Evolutionary conservation across 2,888 invertebrate genomes (phyloP), one percentile per base, ranked within the genome.

Genomic region (Caenorhabditis sp.): DNA sequence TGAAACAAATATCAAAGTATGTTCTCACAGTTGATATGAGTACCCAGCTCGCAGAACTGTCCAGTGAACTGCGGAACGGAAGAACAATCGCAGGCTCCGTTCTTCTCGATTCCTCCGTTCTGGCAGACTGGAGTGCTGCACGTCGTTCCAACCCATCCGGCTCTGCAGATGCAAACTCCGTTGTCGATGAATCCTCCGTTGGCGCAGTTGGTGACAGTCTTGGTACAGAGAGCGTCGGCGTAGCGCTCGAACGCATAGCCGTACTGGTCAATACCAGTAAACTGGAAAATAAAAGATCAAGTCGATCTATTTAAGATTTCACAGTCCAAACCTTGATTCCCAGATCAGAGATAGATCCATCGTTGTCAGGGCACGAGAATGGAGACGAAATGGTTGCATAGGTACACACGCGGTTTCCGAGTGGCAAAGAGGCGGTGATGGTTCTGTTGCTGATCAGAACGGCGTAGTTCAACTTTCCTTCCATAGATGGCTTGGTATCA

Each of bases 161-260:
- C 75, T 13, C 73, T 75, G 61, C 86, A 86, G n/a, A 82, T 68
- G 58, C 86, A 86, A 11, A 56, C 58, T 35, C 86, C 86, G 63
- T 85, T 80, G 70, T 79, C 59, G 6, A 56, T 13, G 72, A 79
- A 82, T 27, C 86, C 86, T 15, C 77, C 83, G 45, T 86, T 86
- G 32, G 37, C 22, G 68, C 86, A 86, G 15, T 24, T 39, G 11
- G 48, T 56, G 1, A 80, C 66, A 52, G 75, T 53, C 50, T 75
- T 83, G 22, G 74, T 65, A 73, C 86, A 86, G 9, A 78, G 55
- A 2, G 85, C 56, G 37, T 79, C 78, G 3, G 72, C 41, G 26
- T 79, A 81, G 26, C 86, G 76, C 52, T 86, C 83, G 59, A 86
- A 86, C 9, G 85, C 66, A 65, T 81, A 83, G n/a, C 86, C 86